A percentile compares a stretch with the other conserved stretches of the same genome.
Conservation (phyloP, 2,888 invertebrate species). For the Masnerella sp. region DNA sequence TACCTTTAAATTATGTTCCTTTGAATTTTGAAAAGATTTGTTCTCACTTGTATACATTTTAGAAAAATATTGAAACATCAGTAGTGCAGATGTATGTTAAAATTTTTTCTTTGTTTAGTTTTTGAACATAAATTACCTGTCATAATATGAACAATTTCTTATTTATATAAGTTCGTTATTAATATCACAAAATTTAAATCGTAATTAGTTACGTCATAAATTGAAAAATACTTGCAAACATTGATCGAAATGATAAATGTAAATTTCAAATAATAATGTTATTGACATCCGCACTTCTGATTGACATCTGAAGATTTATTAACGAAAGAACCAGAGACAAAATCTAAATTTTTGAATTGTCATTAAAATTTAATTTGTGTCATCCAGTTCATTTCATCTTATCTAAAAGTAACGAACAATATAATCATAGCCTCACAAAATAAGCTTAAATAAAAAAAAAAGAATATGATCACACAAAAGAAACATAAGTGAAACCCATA, state of each 20-base stretch:
- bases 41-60: constrained; percentile 6
- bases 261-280: neutral
- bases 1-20: neutral
- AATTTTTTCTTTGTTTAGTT: neutral
- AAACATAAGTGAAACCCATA: neutral
- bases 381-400: neutral
- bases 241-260: neutral
- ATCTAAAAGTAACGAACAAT: neutral
- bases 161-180: neutral
- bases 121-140: neutral
- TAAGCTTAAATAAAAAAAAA: constrained; percentile 5
- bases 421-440: constrained; percentile 21
- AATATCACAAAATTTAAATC: too few relatives aligned
- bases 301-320: neutral
- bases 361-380: neutral
- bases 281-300: constrained; percentile 7
- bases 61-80: constrained; percentile 20
- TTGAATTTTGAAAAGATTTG: neutral
- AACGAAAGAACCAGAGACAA: neutral
- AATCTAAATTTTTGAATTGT: neutral
- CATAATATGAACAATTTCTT: neutral
- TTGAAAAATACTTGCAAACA: too few relatives aligned
- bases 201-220: too few relatives aligned
- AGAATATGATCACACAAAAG: neutral
- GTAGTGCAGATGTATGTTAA: constrained; percentile 4